Base-by-base conservation (phyloP, 2,113 vertebrate genomes). In the Hassar affinis region DNA sequence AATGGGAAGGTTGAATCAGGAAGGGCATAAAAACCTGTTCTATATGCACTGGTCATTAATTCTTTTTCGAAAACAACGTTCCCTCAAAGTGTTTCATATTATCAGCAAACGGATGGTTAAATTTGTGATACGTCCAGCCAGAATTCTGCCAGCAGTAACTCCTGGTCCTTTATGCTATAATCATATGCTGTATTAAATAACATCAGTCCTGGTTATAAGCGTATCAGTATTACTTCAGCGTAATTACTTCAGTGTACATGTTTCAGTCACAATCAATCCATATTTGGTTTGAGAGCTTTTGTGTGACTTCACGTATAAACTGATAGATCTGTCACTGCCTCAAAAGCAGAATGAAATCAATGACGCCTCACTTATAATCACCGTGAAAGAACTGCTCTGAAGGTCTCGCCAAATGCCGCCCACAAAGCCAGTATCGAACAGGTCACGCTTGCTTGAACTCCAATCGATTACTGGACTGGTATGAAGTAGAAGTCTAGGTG, bases 381-480 rank as follows among this genome's bases (percentile, higher is more conserved):
- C 30, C 6, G 9, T 6, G 22, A 59, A 78, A 12, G 54, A 20
- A 77, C 6, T 1, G 18, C 54, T 0, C 27, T 56, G 45, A 56
- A 5, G 10, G 45, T 42, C 38, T 59, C 57, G 3, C 52, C 54
- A 78, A 38, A 78, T n/a, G 64, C 33, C 11, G 9, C 51, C 17
- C 47, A 38, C 20, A 56, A 81, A 71, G 82, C 72, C 77, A 54
- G 57, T 18, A 9, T 71, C 76, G 22, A 38, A 59, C 78, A 15
- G 47, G 90, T 92, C 91, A 90, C 89, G 90, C 85, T 80, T 88
- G 86, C 89, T 85, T 87, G 88, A 80, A 79, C 85, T 45, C 57
- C 51, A 91, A 92, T 91, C 87, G 78, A 87, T 92, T 92, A 83
- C 64, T 85, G 81, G 81, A 89, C 86, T 85, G 88, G 68, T 88